Percentiles rank a stretch among this genome's conserved stretches.
These are phyloP conservation scores for Drosophila kurseongensis DNA, from an alignment of 1,140 invertebrate genomes.

Conservation along the genomic window DNA sequence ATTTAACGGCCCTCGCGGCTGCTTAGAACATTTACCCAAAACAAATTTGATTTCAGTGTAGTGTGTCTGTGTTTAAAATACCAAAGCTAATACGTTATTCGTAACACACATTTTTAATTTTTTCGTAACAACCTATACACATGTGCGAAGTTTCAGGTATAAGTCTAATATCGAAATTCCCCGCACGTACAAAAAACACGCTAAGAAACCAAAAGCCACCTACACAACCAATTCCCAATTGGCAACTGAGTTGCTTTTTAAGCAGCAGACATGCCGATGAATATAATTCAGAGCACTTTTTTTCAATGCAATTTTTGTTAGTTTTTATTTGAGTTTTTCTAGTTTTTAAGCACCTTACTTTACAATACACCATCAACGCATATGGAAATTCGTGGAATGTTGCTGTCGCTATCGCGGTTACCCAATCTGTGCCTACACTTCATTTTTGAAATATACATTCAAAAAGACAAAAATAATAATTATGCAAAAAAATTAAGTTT, in stretches of 20 bases:
- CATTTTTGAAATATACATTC: constrained; percentile 62
- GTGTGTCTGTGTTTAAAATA: constrained; percentile 76
- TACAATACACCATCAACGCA: constrained; percentile 55
- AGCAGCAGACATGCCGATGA: constrained; percentile 20
- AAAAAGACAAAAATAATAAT: constrained; percentile 26
- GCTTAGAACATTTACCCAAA: constrained; percentile 35
- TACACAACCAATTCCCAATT: constrained; percentile 54
- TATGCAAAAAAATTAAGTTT: constrained; percentile 36
- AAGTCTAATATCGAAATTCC: constrained; percentile 57
- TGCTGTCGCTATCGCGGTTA: constrained; percentile 85
- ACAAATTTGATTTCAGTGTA: constrained; percentile 66
- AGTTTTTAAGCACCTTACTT: constrained; percentile 26
- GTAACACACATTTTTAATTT: constrained; percentile 50
- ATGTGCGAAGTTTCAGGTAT: constrained; percentile 74
- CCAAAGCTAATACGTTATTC: constrained; percentile 50
- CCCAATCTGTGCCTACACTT: constrained; percentile 84
- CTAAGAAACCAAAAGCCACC: constrained; percentile 45
- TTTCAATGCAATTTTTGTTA: constrained; percentile 44
- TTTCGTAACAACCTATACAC: constrained; percentile 80
- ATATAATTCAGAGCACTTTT: constrained; percentile 35
- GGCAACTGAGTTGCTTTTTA: constrained; percentile 4
- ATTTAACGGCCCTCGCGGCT: constrained; percentile 62
- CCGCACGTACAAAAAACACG: constrained; percentile 52
- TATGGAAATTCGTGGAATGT: constrained; percentile 84
- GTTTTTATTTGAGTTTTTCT: constrained; percentile 21